Base-by-base conservation (phyloP, 2,888 invertebrate species). In the Lobophora halterata region DNA sequence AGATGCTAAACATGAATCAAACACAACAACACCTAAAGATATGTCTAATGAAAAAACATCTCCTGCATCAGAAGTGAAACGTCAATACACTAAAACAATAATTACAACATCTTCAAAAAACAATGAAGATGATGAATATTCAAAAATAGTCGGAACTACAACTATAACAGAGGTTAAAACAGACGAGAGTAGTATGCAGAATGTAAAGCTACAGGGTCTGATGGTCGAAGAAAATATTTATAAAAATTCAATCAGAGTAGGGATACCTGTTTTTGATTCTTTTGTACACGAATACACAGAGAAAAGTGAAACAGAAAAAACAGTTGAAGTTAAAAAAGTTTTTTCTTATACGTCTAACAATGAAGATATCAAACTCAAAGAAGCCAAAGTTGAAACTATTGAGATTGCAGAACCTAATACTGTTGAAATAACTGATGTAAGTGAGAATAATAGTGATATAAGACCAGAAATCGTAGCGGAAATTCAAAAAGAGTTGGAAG, bases 241-340 rank as follows among this genome's bases (percentile, higher is more conserved):
- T 5, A 65, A 50, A 36, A 36, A 40, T 20, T 36, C 17, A 7
- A 29, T 56, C 5, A 44, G 39, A 43, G 30, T 46, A 23, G 51
- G 46, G 1, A 45, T 35, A 34, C 61, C 63, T 12, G 46, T 49
- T 4, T 49, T 46, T n/a, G 35, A 51, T 20, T 46, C 49, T 0
- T 33, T 43, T n/a, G 16, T 40, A 18, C 26, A 39, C 2, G 48
- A 46, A 28, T 18, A 7, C 13, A 42, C 23, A 14, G 32, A 49
- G 12, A 44, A 35, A 14, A 32, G 30, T 21, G 35, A 44, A 24
- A 36, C 28, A 8, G 27, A 39, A 13, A 45, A 42, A 23, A 21
- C 27, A 7, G 27, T 38, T 26, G 38, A 48, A 44, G 25, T 46
- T 5, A 45, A 44, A 49, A 30, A 31, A 31, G 16, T 33, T n/a